A percentile compares a stretch with the other conserved stretches of the same genome.
Evolutionary conservation across 2,888 invertebrate species (phyloP).

Genomic region (Neoaliturus tenellus): DNA sequence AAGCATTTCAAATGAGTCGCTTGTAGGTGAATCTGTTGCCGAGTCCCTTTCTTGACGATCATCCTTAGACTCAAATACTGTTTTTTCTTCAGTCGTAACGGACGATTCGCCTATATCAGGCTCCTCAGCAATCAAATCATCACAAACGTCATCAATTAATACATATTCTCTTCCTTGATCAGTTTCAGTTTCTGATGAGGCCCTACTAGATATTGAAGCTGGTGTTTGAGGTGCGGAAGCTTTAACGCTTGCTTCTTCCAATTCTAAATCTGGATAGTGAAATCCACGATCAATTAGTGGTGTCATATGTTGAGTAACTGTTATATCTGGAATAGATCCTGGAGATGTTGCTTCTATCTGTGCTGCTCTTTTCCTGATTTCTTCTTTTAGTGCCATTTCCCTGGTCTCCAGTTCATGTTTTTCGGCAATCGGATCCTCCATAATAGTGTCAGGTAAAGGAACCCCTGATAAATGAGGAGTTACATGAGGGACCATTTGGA

Average conservation of each 20-base stretch:
- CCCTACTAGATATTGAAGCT: constrained; percentile 79
- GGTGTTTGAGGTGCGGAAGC: constrained; percentile 76
- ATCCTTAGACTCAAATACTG: constrained; percentile 72
- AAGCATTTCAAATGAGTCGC: constrained; percentile 91
- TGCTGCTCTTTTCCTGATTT: constrained; percentile 73
- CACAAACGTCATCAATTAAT: constrained; percentile 76
- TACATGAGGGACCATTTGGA: constrained; percentile 73
- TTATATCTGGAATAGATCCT: constrained; percentile 79
- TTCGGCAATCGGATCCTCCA: constrained; percentile 74
- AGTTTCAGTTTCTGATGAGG: constrained; percentile 77
- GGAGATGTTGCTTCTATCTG: constrained; percentile 74
- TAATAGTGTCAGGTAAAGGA: constrained; percentile 71
- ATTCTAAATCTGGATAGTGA: constrained; percentile 73
- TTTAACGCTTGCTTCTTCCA: constrained; percentile 70
- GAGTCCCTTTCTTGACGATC: constrained; percentile 74
- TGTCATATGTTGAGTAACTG: constrained; percentile 78
- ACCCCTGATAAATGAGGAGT: constrained; percentile 73
- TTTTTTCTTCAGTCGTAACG: constrained; percentile 78
- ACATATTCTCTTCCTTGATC: constrained; percentile 80
- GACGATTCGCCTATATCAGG: constrained; percentile 74
- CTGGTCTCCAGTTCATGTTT: constrained; percentile 74
- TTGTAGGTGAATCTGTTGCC: constrained; percentile 82
- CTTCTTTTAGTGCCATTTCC: constrained; percentile 70
- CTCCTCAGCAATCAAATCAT: constrained; percentile 77
- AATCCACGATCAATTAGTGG: constrained; percentile 73